phyloP scores from a whole-genome alignment of 2,888 invertebrate species.

The Junonia oenone region DNA sequence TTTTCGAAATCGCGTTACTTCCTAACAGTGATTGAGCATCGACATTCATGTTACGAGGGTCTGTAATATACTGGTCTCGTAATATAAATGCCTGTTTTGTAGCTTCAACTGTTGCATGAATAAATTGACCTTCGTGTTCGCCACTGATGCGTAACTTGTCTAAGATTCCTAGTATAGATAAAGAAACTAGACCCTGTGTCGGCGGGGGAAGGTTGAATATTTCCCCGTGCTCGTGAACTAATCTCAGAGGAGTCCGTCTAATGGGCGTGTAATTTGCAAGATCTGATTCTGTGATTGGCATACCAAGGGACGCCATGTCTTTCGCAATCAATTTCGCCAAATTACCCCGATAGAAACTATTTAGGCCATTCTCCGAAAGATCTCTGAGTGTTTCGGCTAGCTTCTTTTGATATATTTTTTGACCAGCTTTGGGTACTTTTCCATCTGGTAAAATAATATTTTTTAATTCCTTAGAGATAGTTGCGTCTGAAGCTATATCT shows the following conservation, averaged over 20 bases:
- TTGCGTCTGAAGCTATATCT: slow-evolving; percentile 1
- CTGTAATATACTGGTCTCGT: slow-evolving; percentile 52
- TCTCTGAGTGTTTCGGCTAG: slow-evolving; percentile 52
- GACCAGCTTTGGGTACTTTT: slow-evolving; percentile 45
- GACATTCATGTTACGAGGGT: slow-evolving; percentile 55
- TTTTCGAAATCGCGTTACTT: slow-evolving; percentile 41
- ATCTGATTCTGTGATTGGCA: slow-evolving; percentile 60
- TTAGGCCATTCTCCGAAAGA: slow-evolving; percentile 52
- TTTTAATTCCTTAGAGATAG: slow-evolving; percentile 38
- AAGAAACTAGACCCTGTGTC: slow-evolving; percentile 64
- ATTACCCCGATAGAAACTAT: slow-evolving; percentile 60
- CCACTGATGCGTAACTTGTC: slow-evolving; percentile 57
- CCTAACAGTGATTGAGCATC: slow-evolving; percentile 48
- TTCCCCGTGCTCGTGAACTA: slow-evolving; percentile 53
- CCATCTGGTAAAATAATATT: slow-evolving; percentile 47
- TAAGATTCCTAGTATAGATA: slow-evolving; percentile 57
- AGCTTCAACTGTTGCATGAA: slow-evolving; percentile 60
- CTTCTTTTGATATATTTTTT: slow-evolving; percentile 50
- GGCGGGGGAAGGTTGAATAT: slow-evolving; percentile 63
- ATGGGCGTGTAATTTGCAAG: slow-evolving; percentile 51
- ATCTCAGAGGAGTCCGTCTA: slow-evolving; percentile 51
- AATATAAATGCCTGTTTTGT: slow-evolving; percentile 43
- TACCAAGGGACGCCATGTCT: slow-evolving; percentile 51
- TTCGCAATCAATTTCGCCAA: slow-evolving; percentile 53
- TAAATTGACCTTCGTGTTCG: slow-evolving; percentile 54